Percentiles rank a stretch among this genome's conserved stretches.
phyloP scores from a whole-genome alignment of 2,888 invertebrate genomes.

The Orthonychiurus folsomi region DNA sequence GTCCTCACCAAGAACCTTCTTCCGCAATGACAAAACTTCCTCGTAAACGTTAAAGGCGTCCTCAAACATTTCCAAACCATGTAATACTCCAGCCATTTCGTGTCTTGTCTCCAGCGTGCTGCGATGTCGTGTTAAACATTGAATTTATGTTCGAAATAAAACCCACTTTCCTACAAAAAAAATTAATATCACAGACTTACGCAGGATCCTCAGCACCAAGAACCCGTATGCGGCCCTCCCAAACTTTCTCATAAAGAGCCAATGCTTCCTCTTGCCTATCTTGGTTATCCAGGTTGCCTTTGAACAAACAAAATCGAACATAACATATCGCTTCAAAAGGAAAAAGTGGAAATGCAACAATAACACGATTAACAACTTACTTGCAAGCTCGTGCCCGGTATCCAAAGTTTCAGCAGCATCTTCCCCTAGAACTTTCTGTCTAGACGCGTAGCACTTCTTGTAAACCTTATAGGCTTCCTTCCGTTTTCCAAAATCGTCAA shows the following conservation, averaged over 20 bases:
- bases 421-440: conserved; percentile 16
- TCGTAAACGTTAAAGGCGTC: conserved; percentile 16
- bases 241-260: conserved; percentile 16
- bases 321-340: neutral
- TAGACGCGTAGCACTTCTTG: conserved; percentile 13
- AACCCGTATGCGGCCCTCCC: conserved; percentile 12
- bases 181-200: neutral
- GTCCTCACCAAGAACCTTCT: conserved; percentile 15
- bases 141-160: neutral
- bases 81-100: conserved; percentile 20
- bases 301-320: neutral
- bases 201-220: conserved; percentile 19
- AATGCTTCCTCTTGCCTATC: conserved; percentile 17
- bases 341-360: no score
- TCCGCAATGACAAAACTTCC: conserved; percentile 15
- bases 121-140: no score
- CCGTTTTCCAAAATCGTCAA: conserved; percentile 3
- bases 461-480: conserved; percentile 19
- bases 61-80: conserved; percentile 14
- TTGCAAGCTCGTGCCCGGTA: conserved; percentile 23
- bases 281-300: conserved; percentile 10
- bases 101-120: conserved; percentile 22
- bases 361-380: conserved; percentile 11
- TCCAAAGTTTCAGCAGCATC: conserved; percentile 22
- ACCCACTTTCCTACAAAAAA: neutral